phyloP scores from a whole-genome alignment of 2,113 vertebrate species.

The Sturnira hondurensis region DNA sequence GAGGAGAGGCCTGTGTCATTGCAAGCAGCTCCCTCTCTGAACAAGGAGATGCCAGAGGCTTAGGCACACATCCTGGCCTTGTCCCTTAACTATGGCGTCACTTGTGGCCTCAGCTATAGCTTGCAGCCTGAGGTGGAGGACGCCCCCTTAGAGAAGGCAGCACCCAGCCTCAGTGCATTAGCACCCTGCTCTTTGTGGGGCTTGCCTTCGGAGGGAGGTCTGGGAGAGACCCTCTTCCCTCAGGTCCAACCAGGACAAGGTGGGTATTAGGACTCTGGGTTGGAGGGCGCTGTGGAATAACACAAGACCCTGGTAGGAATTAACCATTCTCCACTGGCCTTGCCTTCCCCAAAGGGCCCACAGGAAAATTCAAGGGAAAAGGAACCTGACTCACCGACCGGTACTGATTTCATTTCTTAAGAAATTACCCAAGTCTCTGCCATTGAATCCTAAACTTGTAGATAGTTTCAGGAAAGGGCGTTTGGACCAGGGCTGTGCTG shows the following conservation, averaged over 20 bases:
- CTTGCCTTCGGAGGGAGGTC: not conserved
- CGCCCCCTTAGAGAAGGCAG: not conserved
- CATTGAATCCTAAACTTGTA: not conserved
- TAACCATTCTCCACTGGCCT: not conserved
- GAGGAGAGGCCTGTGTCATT: not conserved
- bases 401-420: not conserved
- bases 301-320: not conserved
- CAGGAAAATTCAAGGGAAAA: not conserved
- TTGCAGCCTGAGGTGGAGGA: fast-evolving
- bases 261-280: not conserved
- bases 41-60: fast-evolving
- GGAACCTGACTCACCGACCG: not conserved
- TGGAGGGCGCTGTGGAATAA: fast-evolving
- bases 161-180: not conserved
- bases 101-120: not conserved
- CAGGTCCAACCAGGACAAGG: not conserved
- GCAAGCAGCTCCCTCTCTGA: not conserved
- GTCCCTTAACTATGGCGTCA: not conserved
- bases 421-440: not conserved
- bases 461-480: not conserved
- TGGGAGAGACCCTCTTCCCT: not conserved
- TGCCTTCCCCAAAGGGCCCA: not conserved
- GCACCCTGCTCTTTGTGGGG: not conserved
- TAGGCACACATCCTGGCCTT: not conserved
- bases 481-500: not conserved